A percentile compares a stretch with the other conserved stretches of the same genome.
Conservation (phyloP, 2,113 vertebrate genomes). For the Mobula hypostoma region DNA sequence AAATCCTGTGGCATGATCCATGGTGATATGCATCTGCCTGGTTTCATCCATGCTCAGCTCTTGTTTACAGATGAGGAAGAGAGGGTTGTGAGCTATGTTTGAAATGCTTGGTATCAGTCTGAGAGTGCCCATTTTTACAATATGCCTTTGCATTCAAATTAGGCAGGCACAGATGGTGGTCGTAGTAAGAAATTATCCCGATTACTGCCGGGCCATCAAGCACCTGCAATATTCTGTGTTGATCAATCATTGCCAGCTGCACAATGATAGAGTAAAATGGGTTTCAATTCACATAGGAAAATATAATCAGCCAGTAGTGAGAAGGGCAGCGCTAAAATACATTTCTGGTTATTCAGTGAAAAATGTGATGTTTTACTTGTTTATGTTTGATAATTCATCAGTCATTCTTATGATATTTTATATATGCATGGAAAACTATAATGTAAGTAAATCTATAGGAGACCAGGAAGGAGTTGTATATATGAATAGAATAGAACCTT, state of each 20-base stretch:
- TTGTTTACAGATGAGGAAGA: not conserved
- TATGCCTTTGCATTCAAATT: not conserved
- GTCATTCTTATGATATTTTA: not conserved
- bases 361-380: not conserved
- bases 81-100: not conserved
- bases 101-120: too few species aligned
- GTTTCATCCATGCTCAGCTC: not conserved
- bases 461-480: not conserved
- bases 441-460: not conserved
- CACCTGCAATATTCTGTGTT: not conserved
- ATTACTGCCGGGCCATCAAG: not conserved
- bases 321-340: not conserved
- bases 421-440: not conserved
- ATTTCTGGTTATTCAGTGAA: not conserved
- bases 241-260: not conserved
- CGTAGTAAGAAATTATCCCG: not conserved
- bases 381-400: not conserved
- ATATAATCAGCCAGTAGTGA: not conserved
- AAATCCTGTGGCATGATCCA: not conserved
- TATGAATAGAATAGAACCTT: not conserved
- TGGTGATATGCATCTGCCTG: not conserved
- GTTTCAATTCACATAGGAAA: not conserved
- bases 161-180: not conserved
- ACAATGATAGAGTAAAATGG: not conserved
- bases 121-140: not conserved